Conservation (phyloP, 1,140 invertebrate genomes). For the Sipha flava region DNA sequence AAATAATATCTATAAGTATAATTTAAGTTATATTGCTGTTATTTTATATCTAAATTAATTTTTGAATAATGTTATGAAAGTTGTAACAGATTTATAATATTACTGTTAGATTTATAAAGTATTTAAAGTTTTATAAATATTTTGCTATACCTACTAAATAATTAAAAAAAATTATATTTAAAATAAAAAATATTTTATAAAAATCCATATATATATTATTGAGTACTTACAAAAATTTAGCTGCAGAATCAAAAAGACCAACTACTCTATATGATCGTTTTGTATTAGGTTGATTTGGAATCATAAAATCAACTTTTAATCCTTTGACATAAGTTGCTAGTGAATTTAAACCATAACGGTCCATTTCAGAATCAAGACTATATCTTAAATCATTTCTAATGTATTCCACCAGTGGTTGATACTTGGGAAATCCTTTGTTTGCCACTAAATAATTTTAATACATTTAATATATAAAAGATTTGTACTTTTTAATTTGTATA, state of each 20-base stretch:
- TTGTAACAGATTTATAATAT: too few relatives aligned
- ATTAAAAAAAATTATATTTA: too few relatives aligned
- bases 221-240: neutral
- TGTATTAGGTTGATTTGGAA: slow-evolving; percentile 44
- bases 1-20: too few relatives aligned
- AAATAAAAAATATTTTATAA: neutral
- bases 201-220: neutral
- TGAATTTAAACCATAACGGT: neutral
- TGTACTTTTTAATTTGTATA: too few relatives aligned
- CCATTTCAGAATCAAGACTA: neutral
- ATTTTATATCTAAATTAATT: too few relatives aligned
- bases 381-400: neutral
- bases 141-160: too few relatives aligned
- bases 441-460: slow-evolving; percentile 50
- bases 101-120: too few relatives aligned
- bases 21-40: too few relatives aligned
- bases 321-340: slow-evolving; percentile 38
- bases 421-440: slow-evolving; percentile 58
- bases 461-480: slow-evolving; percentile 24
- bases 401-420: neutral
- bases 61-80: too few relatives aligned
- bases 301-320: slow-evolving; percentile 46
- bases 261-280: slow-evolving; percentile 49
- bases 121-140: too few relatives aligned
- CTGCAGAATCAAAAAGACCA: slow-evolving; percentile 41